A percentile compares a stretch with the other conserved stretches of the same genome.
Evolutionary conservation across 2,888 invertebrate genomes (phyloP).

Genomic region (Allolobophora icterica): DNA sequence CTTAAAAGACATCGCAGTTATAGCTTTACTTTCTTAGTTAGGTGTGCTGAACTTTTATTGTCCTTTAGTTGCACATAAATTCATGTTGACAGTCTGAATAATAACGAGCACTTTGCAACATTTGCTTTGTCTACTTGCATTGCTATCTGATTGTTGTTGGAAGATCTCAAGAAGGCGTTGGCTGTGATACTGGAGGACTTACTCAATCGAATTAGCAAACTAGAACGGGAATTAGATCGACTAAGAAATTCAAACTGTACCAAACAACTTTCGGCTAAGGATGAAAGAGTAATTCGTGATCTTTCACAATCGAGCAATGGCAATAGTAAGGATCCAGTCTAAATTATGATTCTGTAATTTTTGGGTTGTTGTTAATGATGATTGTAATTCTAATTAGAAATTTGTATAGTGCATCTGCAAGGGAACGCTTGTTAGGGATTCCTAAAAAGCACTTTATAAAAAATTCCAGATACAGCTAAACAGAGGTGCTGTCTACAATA

Average conservation of each 20-base stretch:
- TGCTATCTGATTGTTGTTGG: slow-evolving; percentile 28
- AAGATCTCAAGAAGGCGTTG: slow-evolving; percentile 64
- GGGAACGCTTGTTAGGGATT: too few relatives aligned
- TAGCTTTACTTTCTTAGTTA: too few relatives aligned
- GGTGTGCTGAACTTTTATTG: too few relatives aligned
- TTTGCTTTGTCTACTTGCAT: background rate
- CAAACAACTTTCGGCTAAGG: background rate
- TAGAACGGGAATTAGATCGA: slow-evolving; percentile 51
- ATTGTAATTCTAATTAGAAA: too few relatives aligned
- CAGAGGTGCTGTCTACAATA: too few relatives aligned
- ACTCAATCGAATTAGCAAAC: slow-evolving; percentile 54
- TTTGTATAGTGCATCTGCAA: too few relatives aligned
- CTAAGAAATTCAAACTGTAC: slow-evolving; percentile 7
- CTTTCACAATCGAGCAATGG: background rate
- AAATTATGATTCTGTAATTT: background rate
- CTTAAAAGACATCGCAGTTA: too few relatives aligned
- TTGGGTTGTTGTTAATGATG: background rate
- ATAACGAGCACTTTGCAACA: background rate
- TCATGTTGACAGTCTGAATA: background rate
- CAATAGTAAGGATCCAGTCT: background rate
- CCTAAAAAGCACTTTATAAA: too few relatives aligned
- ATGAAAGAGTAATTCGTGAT: background rate
- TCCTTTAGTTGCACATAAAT: too few relatives aligned
- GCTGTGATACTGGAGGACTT: slow-evolving; percentile 62
- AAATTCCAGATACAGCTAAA: too few relatives aligned